phyloP scores from a whole-genome alignment of 2,113 vertebrate genomes.

The human region DNA sequence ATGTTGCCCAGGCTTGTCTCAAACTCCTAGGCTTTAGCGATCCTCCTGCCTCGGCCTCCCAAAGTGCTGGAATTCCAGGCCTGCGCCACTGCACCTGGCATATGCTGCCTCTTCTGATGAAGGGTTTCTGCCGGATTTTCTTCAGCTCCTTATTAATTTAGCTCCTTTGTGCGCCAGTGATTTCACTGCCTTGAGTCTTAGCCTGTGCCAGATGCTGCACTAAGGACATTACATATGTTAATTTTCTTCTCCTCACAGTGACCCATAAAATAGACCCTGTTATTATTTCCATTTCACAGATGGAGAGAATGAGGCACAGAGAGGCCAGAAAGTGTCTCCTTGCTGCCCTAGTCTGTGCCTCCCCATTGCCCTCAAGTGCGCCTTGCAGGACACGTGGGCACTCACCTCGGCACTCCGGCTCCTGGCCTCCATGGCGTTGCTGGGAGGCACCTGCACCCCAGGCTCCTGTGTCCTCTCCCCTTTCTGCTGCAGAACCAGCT shows the following conservation, averaged over 20 bases:
- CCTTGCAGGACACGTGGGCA: not conserved
- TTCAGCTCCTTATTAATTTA: not conserved
- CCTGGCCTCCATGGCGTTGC: slow-evolving; percentile 80
- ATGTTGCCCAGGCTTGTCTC: too few relatives aligned
- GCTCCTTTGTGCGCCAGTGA: not conserved
- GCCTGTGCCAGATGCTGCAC: not conserved
- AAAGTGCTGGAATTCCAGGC: too few relatives aligned
- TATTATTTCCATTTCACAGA: not conserved
- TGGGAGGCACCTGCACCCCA: slow-evolving; percentile 45
- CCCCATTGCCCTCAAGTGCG: not conserved
- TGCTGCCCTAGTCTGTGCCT: not conserved
- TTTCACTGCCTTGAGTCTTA: not conserved
- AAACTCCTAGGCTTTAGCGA: too few relatives aligned
- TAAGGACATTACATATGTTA: not conserved
- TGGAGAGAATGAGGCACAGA: not conserved
- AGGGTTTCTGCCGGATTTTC: not conserved
- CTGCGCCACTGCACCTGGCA: too few relatives aligned
- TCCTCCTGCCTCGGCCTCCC: too few relatives aligned
- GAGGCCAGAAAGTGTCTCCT: not conserved
- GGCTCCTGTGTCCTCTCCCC: slow-evolving; percentile 75
- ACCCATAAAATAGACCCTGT: not conserved
- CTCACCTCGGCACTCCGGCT: slow-evolving; percentile 77
- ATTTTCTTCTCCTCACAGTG: not conserved
- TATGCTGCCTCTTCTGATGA: not conserved
- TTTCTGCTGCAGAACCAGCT: slow-evolving; percentile 89